Base-by-base conservation (phyloP, 2,888 invertebrate genomes). In the Allophyes oxyacanthae region DNA sequence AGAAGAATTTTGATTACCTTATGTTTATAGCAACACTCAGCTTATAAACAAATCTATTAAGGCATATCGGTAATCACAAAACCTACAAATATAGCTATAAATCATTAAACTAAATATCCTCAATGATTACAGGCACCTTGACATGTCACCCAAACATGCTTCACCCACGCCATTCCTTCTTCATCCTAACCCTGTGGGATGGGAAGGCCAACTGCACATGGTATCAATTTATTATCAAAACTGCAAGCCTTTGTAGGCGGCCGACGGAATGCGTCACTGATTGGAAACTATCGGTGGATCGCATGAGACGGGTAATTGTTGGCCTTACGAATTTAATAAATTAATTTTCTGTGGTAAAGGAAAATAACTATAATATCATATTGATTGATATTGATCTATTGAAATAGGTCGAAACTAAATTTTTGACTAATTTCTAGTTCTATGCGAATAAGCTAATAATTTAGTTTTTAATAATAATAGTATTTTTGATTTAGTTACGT, bases 151-250 rank as follows among this genome's bases (percentile, higher is more conserved):
- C 62, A 68, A 67, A 63, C 33, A n/a, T 13, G 33, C 30, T 42
- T 57, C 67, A 67, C 77, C 78, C 68, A 72, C 80, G 49, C 32
- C 67, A 75, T 72, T 64, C 74, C 71, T 64, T 65, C 46, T 70
- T 66, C 65, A 71, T 55, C 50, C 49, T 46, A 62, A 63, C 55
- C 58, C 77, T 64, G 70, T 74, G 67, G 78, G 78, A 66, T 53
- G 63, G 41, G 64, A 77, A 82, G 81, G 86, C 73, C 77, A n/a
- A 61, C 55, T 69, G 70, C 70, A 55, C 57, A 75, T 63, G 53
- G 11, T 8, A 14, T 26, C 48, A 9, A 42, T 70, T 63, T 56
- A 48, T 51, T 58, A 59, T 49, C 58, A 41, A 55, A 52, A 69
- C 63, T 58, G 52, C 57, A 66, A 58, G 60, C 61, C 68, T 75